These are phyloP conservation scores for Nothobranchius furzeri DNA, from an alignment of 2,113 vertebrate genomes.

Conservation along the genomic window DNA sequence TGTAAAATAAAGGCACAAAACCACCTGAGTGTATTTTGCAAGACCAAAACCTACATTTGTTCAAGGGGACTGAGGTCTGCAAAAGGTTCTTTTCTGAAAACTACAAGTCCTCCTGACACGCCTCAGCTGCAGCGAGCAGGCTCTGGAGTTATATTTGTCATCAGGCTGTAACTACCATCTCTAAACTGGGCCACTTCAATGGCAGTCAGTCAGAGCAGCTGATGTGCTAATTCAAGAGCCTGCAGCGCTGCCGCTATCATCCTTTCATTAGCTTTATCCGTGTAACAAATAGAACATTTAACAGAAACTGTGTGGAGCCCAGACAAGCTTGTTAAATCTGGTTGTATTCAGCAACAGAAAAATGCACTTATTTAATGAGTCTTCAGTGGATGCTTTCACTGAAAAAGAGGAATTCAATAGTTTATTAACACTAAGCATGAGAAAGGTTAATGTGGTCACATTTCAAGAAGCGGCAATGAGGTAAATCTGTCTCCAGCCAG, in stretches of 20 bases:
- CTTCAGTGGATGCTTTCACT: conserved; percentile 15
- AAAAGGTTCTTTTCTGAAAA: background rate
- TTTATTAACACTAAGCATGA: conserved; percentile 20
- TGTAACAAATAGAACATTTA: conserved; percentile 37
- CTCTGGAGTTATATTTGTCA: conserved; percentile 18
- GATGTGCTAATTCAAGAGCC: conserved; percentile 40
- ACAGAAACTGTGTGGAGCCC: conserved; percentile 7
- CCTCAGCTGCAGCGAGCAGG: background rate
- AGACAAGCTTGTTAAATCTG: conserved; percentile 22
- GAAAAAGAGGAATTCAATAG: conserved; percentile 30
- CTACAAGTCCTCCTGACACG: too few relatives aligned
- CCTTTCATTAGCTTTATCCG: conserved; percentile 51
- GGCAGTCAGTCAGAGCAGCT: conserved; percentile 29
- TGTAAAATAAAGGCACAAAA: too few relatives aligned
- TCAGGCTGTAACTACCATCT: conserved; percentile 35
- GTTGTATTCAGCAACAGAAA: conserved; percentile 32
- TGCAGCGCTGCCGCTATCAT: conserved; percentile 19
- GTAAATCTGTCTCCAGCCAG: conserved; percentile 53
- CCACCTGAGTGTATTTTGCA: too few relatives aligned
- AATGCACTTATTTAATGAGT: conserved; percentile 28
- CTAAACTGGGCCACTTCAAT: conserved; percentile 24
- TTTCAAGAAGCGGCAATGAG: conserved; percentile 28
- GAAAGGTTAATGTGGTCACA: conserved; percentile 36
- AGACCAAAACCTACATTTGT: too few relatives aligned
- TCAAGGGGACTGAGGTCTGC: too few relatives aligned